Conservation (phyloP, 2,113 vertebrate genomes). For the Scortum barcoo region DNA sequence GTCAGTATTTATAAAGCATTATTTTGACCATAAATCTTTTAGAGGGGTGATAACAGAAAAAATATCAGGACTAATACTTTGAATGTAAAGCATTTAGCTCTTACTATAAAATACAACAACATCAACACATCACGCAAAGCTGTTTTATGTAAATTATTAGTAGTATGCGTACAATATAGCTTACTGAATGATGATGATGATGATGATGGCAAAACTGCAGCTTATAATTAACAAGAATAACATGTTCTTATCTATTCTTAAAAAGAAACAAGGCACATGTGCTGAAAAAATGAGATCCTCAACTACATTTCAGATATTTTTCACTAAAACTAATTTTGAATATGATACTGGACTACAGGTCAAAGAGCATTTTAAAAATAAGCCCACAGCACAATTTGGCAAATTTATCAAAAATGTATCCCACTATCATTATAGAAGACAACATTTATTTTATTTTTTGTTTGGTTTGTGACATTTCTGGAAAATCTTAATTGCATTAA, state of each 20-base stretch:
- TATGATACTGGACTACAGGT: neutral
- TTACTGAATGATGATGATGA: neutral
- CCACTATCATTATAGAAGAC: neutral
- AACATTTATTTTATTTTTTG: neutral
- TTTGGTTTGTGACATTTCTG: neutral
- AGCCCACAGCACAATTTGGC: neutral
- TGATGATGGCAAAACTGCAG: neutral
- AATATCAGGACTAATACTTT: neutral
- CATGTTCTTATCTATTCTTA: neutral
- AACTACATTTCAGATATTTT: neutral
- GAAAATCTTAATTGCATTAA: neutral
- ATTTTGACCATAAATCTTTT: neutral
- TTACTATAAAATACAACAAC: neutral
- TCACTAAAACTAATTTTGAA: neutral
- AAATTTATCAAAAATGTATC: neutral
- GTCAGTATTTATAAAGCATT: constrained; percentile 16
- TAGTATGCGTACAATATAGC: neutral
- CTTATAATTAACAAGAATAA: neutral
- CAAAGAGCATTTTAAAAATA: neutral
- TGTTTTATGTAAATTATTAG: neutral
- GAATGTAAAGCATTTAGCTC: neutral
- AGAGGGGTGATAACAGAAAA: neutral
- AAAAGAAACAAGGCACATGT: neutral
- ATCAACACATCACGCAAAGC: neutral
- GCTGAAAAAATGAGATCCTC: neutral